Evolutionary conservation across 2,113 vertebrate genomes (phyloP), one percentile per base, ranked within the genome.

Genomic region (Cyanistes caeruleus): DNA sequence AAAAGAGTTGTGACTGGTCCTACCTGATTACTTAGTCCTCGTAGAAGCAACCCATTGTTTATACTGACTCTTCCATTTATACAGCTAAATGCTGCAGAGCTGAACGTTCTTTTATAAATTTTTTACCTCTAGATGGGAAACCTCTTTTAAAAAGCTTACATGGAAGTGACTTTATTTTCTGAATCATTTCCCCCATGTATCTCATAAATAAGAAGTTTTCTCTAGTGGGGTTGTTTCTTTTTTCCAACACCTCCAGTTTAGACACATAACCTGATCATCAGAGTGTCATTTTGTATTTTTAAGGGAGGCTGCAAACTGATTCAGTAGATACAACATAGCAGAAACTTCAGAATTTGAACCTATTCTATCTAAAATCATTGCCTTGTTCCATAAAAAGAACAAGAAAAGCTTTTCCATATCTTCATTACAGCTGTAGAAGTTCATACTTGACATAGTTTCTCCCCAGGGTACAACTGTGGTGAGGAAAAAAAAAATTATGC

Each of bases 371-470:
- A 67, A 91, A 91, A 70, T 67, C 27, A 72, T 73, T 92, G 67
- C 63, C 52, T 77, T 74, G 5, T 82, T 92, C 75, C 58, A 69
- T 80, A 81, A 87, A 94, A 93, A 52, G 79, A 93, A 52, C 33
- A 84, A 51, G 35, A 70, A 91, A 83, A 94, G 31, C 48, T 92
- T 89, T 93, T 33, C 60, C 24, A 2, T 93, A 18, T 90, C 90
- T 95, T 93, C 79, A 74, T 90, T 93, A 72, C 56, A 86, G 90
- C 85, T 77, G 37, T 77, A 80, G 90, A 88, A 87, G 51, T 90
- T 96, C 88, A 68, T 95, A 90, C 25, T 96, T 93, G 72, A 84
- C 76, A 87, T 86, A 89, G 79, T 87, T 94, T 94, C 85, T 94
- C 95, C 90, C 85, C 64, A 84, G 88, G 76, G 93, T 92, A 52